These are phyloP conservation scores for Candoia aspera DNA, from an alignment of 2,113 vertebrate species.

Conservation along the genomic window DNA sequence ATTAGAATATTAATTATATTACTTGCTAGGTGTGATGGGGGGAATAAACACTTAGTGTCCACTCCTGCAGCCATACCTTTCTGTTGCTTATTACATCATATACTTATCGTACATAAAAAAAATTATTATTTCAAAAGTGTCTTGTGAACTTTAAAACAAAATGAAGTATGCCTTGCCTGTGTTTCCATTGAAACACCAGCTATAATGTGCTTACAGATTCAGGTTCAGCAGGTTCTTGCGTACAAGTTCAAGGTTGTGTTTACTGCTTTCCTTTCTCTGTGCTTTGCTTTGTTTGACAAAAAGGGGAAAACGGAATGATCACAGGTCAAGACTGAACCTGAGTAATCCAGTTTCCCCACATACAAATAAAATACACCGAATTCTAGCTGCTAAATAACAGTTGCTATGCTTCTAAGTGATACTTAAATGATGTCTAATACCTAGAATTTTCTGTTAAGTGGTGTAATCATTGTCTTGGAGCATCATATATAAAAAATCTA, in stretches of 20 bases:
- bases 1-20: not conserved
- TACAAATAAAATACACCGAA: not conserved
- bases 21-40: not conserved
- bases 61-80: not conserved
- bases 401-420: not conserved
- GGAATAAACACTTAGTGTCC: not conserved
- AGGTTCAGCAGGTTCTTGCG: not conserved
- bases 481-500: conserved; percentile 2
- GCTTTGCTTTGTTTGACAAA: not conserved
- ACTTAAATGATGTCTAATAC: not conserved
- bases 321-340: not conserved
- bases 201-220: not conserved
- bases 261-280: not conserved
- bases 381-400: not conserved
- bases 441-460: conserved; percentile 5
- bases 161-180: not conserved
- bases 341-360: not conserved
- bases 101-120: no score
- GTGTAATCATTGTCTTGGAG: conserved; percentile 8
- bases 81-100: not conserved
- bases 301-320: not conserved
- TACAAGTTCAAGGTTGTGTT: not conserved
- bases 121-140: not conserved
- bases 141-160: not conserved
- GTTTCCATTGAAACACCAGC: not conserved